phyloP scores from a whole-genome alignment of 2,113 vertebrate genomes.

The Pseudolaguvia tuberculata region DNA sequence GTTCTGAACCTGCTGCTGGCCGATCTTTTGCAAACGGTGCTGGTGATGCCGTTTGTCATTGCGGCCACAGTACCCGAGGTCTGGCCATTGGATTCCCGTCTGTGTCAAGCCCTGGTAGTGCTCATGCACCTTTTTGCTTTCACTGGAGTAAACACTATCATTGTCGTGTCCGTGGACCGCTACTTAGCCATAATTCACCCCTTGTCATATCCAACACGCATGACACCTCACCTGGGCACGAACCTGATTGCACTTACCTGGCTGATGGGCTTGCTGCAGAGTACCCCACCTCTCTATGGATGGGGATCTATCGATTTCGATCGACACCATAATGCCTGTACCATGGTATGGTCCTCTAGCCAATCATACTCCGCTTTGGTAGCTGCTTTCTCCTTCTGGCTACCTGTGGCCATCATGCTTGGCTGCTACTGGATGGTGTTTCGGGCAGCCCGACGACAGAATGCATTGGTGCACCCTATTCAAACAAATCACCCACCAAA shows the following conservation, averaged over 20 bases:
- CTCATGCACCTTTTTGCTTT: constrained; percentile 87
- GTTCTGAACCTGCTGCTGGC: constrained; percentile 84
- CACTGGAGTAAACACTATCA: constrained; percentile 81
- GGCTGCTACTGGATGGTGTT: constrained; percentile 87
- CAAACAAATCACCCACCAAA: constrained; percentile 64
- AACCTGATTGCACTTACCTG: constrained; percentile 80
- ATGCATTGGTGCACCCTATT: constrained; percentile 77
- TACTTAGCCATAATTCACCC: constrained; percentile 88
- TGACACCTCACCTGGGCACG: constrained; percentile 77
- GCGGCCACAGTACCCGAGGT: constrained; percentile 74
- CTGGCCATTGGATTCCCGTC: constrained; percentile 75
- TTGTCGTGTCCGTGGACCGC: constrained; percentile 82
- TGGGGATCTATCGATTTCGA: constrained; percentile 81
- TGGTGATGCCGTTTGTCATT: constrained; percentile 83
- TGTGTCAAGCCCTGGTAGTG: constrained; percentile 79
- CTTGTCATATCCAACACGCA: constrained; percentile 79
- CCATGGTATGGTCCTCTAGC: constrained; percentile 80
- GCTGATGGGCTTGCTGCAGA: constrained; percentile 78
- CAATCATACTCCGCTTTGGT: constrained; percentile 75
- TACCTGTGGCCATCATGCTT: constrained; percentile 78
- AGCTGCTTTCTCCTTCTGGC: constrained; percentile 74
- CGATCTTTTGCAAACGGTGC: constrained; percentile 78
- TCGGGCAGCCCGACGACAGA: constrained; percentile 77
- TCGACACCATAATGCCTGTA: constrained; percentile 71
- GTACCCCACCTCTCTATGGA: constrained; percentile 81